These are phyloP conservation scores for Calidris pygmaea DNA, from an alignment of 2,113 vertebrate genomes.

Conservation along the genomic window DNA sequence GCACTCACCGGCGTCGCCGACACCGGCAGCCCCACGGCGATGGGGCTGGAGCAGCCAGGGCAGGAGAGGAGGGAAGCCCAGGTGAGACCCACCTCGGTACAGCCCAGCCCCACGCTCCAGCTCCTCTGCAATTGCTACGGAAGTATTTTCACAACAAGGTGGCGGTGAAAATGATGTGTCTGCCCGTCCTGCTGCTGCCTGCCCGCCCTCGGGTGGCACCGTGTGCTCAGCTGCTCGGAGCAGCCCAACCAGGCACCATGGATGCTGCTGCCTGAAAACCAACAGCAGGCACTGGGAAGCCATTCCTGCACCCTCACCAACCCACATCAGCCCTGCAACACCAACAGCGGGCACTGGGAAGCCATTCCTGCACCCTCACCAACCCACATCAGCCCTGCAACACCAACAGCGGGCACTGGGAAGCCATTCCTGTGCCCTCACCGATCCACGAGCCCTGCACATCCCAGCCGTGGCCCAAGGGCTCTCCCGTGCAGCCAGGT, in stretches of 20 bases:
- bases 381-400: accelerated
- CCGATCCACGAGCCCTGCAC: neutral
- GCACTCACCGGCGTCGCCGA: accelerated
- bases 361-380: neutral
- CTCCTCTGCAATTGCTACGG: neutral
- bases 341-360: accelerated
- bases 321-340: neutral
- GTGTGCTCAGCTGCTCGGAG: neutral
- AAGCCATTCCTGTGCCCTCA: neutral
- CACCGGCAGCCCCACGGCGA: accelerated
- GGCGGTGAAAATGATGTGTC: neutral
- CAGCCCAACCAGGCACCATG: neutral
- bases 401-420: accelerated
- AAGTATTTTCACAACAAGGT: neutral
- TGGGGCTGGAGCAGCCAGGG: neutral
- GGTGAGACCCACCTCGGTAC: neutral
- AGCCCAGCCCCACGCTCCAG: neutral
- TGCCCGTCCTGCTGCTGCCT: neutral
- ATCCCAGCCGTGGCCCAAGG: neutral
- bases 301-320: neutral
- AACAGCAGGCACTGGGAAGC: accelerated
- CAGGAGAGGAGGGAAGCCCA: neutral
- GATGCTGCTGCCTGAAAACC: neutral
- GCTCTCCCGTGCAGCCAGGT: neutral
- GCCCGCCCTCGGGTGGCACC: neutral